Evolutionary conservation across 1,140 invertebrate genomes (phyloP).

Genomic region (Hermetia illucens): DNA sequence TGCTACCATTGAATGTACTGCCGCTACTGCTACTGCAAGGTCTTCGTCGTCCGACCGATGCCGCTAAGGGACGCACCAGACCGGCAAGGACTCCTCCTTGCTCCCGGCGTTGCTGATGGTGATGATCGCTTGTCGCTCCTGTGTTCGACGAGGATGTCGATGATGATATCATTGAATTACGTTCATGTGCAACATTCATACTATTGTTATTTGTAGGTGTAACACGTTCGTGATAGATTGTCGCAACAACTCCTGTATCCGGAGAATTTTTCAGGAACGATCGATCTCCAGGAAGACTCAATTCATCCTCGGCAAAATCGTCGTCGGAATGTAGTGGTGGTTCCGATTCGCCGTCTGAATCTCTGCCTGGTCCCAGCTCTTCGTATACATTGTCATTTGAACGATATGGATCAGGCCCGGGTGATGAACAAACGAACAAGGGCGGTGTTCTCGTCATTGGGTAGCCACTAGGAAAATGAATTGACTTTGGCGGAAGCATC

Average conservation of each 20-base stretch:
- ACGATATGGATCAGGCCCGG: slow-evolving; percentile 49
- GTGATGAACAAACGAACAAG: slow-evolving; percentile 51
- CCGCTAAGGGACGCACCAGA: slow-evolving; percentile 6
- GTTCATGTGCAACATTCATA: slow-evolving; percentile 23
- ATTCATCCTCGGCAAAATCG: slow-evolving; percentile 53
- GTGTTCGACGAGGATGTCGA: slow-evolving; percentile 21
- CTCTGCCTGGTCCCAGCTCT: slow-evolving; percentile 40
- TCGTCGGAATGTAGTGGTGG: slow-evolving; percentile 45
- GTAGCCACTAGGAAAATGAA: slow-evolving; percentile 38
- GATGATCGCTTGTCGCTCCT: too few relatives aligned
- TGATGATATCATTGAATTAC: slow-evolving; percentile 23
- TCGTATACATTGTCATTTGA: slow-evolving; percentile 58
- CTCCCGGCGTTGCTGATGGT: neutral
- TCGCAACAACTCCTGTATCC: slow-evolving; percentile 28
- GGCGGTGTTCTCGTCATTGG: slow-evolving; percentile 38
- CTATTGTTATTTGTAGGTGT: slow-evolving; percentile 13
- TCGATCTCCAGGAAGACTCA: slow-evolving; percentile 40
- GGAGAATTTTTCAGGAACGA: slow-evolving; percentile 30
- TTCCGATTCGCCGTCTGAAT: slow-evolving; percentile 46
- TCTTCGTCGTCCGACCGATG: neutral
- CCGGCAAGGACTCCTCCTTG: slow-evolving; percentile 6
- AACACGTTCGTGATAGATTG: slow-evolving; percentile 32
- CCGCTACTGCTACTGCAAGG: slow-evolving; percentile 1
- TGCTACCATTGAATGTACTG: slow-evolving; percentile 6
- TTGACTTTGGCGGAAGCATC: slow-evolving; percentile 54